These are phyloP conservation scores for Bombus huntii DNA, from an alignment of 1,140 invertebrate genomes.

Conservation along the genomic window DNA sequence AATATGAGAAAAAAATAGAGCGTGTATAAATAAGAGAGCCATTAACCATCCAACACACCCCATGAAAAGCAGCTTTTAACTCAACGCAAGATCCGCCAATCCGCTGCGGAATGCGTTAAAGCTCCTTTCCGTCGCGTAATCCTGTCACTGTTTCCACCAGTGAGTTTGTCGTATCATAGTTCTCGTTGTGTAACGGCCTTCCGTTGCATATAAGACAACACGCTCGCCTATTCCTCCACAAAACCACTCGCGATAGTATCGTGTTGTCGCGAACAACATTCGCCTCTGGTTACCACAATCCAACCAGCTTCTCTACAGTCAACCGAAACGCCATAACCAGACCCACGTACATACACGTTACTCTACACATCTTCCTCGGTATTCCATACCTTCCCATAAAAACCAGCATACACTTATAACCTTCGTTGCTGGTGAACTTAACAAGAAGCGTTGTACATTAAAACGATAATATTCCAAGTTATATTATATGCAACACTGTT, in stretches of 20 bases:
- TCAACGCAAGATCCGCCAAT: background rate
- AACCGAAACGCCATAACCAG: background rate
- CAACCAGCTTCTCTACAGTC: background rate
- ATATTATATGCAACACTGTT: background rate
- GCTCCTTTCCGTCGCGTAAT: constrained; percentile 4
- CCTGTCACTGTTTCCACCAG: constrained; percentile 13
- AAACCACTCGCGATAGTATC: constrained; percentile 36
- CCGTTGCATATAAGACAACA: constrained; percentile 35
- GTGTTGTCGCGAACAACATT: constrained; percentile 21
- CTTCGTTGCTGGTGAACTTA: background rate
- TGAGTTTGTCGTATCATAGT: background rate
- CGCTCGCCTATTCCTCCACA: constrained; percentile 30
- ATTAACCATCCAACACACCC: background rate
- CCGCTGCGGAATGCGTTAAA: constrained; percentile 34
- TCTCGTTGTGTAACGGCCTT: constrained; percentile 38
- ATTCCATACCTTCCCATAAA: background rate
- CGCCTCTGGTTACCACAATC: constrained; percentile 21
- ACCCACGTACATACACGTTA: background rate
- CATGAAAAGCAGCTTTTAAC: background rate
- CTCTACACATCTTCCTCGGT: background rate
- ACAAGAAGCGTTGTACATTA: background rate
- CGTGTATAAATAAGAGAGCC: background rate
- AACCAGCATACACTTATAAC: background rate
- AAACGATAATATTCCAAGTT: too few relatives aligned
- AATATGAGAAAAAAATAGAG: background rate